These are phyloP conservation scores for Crotophaga sulcirostris DNA, from an alignment of 2,113 vertebrate species.

Conservation along the genomic window DNA sequence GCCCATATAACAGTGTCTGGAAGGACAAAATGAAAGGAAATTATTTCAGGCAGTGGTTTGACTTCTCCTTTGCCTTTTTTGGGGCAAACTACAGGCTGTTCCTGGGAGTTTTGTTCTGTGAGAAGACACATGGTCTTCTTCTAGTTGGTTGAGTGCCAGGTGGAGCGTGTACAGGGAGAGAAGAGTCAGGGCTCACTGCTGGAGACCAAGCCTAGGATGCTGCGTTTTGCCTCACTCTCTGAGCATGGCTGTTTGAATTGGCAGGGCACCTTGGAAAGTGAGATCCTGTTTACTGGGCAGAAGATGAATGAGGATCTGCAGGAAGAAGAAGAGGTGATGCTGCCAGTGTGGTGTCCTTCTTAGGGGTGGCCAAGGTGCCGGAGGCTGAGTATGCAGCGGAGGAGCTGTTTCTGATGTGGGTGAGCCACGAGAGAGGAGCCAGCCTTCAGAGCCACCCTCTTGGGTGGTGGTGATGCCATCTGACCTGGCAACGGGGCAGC, in stretches of 20 bases:
- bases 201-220: background rate
- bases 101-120: background rate
- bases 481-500: background rate
- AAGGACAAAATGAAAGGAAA: background rate
- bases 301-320: fast-evolving
- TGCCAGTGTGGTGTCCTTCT: background rate
- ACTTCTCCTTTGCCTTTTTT: background rate
- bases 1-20: background rate
- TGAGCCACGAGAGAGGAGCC: background rate
- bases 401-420: background rate
- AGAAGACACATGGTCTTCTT: background rate
- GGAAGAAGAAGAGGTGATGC: background rate
- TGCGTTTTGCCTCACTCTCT: background rate
- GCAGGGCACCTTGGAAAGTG: background rate
- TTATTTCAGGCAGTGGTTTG: background rate
- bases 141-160: background rate
- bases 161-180: background rate
- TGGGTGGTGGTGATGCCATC: fast-evolving
- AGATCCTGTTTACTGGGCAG: background rate
- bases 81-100: background rate
- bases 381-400: background rate
- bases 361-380: background rate
- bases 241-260: background rate
- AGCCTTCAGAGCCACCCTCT: background rate
- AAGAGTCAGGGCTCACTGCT: background rate